Conservation (phyloP, 1,140 invertebrate genomes). For the Scaptomyza pallida region DNA sequence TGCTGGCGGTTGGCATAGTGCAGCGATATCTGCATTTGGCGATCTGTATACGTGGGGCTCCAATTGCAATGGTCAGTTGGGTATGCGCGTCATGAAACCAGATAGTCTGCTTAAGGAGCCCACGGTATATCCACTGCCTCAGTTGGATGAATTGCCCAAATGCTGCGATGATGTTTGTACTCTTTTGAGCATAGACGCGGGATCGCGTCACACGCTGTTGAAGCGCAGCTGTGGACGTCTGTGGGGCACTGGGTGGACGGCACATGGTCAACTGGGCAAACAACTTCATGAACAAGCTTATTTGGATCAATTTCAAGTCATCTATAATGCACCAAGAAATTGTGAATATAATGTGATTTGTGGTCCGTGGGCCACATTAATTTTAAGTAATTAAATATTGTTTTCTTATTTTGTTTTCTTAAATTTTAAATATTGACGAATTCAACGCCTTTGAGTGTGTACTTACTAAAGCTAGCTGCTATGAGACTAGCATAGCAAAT, state of each 20-base stretch:
- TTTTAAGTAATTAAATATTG: slow-evolving; percentile 22
- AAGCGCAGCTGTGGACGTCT: slow-evolving; percentile 86
- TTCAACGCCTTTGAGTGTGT: neutral
- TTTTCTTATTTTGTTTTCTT: slow-evolving; percentile 1
- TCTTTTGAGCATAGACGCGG: slow-evolving; percentile 87
- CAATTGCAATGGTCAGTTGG: slow-evolving; percentile 94
- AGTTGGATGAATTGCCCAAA: slow-evolving; percentile 66
- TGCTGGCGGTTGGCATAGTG: slow-evolving; percentile 93
- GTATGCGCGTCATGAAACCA: slow-evolving; percentile 85
- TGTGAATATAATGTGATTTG: slow-evolving; percentile 48
- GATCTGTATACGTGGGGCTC: slow-evolving; percentile 96
- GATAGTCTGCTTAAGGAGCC: slow-evolving; percentile 60
- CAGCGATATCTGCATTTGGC: slow-evolving; percentile 89
- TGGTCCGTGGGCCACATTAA: slow-evolving; percentile 72
- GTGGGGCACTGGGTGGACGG: slow-evolving; percentile 90
- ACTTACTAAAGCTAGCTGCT: slow-evolving; percentile 10
- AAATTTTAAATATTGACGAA: neutral
- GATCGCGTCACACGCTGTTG: slow-evolving; percentile 88
- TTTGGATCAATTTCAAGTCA: slow-evolving; percentile 55
- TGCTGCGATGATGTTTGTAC: slow-evolving; percentile 69
- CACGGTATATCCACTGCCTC: slow-evolving; percentile 74
- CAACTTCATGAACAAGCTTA: slow-evolving; percentile 25
- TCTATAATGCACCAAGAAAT: slow-evolving; percentile 15
- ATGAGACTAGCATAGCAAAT: neutral
- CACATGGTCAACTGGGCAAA: slow-evolving; percentile 89